Evolutionary conservation across 2,888 invertebrate species (phyloP).

Genomic region (Tineola bisselliella): DNA sequence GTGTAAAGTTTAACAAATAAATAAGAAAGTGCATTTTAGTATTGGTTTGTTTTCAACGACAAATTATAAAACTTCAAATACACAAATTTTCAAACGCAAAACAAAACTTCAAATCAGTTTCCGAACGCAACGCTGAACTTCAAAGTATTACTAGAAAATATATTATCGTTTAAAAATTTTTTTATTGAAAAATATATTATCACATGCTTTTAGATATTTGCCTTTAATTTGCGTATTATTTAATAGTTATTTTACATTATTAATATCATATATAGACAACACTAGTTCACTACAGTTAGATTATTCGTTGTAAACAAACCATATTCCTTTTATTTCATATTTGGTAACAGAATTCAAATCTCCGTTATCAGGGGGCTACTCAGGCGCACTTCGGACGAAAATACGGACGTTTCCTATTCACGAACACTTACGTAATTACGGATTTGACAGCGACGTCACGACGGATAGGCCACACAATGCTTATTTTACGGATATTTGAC

Average conservation of each 20-base stretch:
- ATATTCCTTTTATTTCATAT: not conserved
- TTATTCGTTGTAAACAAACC: conserved; percentile 14
- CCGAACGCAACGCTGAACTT: too few relatives aligned
- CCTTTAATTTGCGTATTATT: not conserved
- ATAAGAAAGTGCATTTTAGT: conserved; percentile 11
- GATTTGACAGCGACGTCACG: too few relatives aligned
- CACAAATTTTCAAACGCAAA: too few relatives aligned
- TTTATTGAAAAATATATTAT: not conserved
- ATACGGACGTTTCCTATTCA: too few relatives aligned
- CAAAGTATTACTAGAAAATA: too few relatives aligned
- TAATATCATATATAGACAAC: not conserved
- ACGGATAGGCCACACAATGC: too few relatives aligned
- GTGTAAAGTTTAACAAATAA: conserved; percentile 25
- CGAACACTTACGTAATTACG: too few relatives aligned
- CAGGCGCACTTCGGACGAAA: too few relatives aligned
- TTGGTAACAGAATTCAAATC: not conserved
- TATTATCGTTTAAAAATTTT: not conserved
- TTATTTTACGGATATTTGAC: too few relatives aligned
- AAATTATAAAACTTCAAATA: not conserved
- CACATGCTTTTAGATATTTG: not conserved
- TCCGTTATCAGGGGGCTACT: too few relatives aligned
- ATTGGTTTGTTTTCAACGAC: conserved; percentile 14
- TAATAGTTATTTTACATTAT: not conserved
- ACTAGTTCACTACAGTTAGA: not conserved
- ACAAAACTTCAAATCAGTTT: too few relatives aligned